Conservation (phyloP, 2,888 invertebrate species). For the Caenorhabditis virilis region DNA sequence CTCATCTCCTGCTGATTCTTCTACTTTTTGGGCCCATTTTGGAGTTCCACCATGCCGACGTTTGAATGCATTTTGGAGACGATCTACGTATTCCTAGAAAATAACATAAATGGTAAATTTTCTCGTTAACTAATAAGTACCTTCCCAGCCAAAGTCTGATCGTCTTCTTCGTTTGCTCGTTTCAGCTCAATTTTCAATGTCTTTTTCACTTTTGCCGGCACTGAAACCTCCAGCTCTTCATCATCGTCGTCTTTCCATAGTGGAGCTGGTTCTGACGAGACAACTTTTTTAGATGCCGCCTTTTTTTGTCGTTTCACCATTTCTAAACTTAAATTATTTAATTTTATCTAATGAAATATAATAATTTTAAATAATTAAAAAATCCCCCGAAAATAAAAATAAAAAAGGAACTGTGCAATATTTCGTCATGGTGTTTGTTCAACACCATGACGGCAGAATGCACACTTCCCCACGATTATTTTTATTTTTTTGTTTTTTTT, state of each 20-base stretch:
- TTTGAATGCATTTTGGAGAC: conserved; percentile 41
- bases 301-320: conserved; percentile 18
- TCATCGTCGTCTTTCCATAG: conserved; percentile 49
- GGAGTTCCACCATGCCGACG: conserved; percentile 41
- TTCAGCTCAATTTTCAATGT: conserved; percentile 31
- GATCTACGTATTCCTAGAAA: conserved; percentile 35
- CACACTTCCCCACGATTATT: conserved; percentile 1
- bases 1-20: conserved; percentile 19
- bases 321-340: conserved; percentile 1
- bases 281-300: no score
- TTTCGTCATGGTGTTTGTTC: conserved; percentile 1
- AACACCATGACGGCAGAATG: conserved; percentile 16
- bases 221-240: conserved; percentile 17
- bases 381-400: background rate
- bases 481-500: background rate
- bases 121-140: no score
- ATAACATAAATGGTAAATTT: conserved; percentile 1
- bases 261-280: conserved; percentile 17
- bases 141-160: conserved; percentile 4
- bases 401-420: conserved; percentile 3
- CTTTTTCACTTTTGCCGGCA: conserved; percentile 38
- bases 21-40: conserved; percentile 32
- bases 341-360: background rate
- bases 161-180: conserved; percentile 30
- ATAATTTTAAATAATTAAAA: background rate